These are phyloP conservation scores for Calycopis cecrops DNA, from an alignment of 1,140 invertebrate species.

Conservation along the genomic window DNA sequence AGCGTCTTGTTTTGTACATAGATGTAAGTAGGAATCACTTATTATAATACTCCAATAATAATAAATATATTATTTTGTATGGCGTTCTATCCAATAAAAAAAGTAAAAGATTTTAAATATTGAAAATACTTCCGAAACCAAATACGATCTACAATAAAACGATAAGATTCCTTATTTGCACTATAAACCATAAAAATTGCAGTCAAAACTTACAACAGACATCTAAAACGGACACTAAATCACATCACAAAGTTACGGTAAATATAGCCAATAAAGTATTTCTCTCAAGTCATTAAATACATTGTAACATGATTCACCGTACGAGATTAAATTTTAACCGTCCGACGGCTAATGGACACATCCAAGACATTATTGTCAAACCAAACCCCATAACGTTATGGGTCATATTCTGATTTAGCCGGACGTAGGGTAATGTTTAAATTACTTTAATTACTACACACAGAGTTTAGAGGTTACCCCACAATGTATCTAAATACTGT, in stretches of 20 bases:
- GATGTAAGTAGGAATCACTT: no score
- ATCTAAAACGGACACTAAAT: constrained; percentile 7
- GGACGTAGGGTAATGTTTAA: neutral
- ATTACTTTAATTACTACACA: no score
- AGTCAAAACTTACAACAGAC: constrained; percentile 5
- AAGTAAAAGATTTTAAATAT: no score
- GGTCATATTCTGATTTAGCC: constrained; percentile 10
- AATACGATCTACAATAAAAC: no score
- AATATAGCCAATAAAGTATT: constrained; percentile 24
- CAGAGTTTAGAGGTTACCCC: no score
- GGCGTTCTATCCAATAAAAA: no score
- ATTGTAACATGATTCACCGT: constrained; percentile 21
- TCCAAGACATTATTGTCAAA: constrained; percentile 16
- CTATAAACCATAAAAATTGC: neutral
- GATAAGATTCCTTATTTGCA: no score
- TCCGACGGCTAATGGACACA: constrained; percentile 26
- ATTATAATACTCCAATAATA: no score
- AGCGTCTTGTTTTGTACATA: no score
- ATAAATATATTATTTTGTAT: no score
- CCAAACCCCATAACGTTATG: neutral
- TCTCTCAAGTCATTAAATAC: constrained; percentile 23
- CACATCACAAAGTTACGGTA: constrained; percentile 13
- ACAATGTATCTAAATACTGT: no score
- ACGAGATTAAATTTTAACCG: constrained; percentile 26
- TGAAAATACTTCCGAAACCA: no score